phyloP scores from a whole-genome alignment of 64 coral and sea anemone genomes.

The Montipora capricornis region DNA sequence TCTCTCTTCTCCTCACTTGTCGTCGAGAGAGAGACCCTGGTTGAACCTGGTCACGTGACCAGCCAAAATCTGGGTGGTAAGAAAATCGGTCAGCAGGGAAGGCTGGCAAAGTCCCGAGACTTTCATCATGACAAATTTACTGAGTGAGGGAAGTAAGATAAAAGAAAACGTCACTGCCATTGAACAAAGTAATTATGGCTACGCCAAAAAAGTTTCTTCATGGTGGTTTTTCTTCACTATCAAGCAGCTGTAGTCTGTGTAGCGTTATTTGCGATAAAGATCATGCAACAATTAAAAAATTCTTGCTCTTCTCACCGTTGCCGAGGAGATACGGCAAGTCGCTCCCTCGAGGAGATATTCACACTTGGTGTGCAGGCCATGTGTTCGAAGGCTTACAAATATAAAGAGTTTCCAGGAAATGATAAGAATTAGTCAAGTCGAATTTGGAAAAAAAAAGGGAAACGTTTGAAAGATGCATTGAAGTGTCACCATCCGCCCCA shows the following conservation, averaged over 20 bases:
- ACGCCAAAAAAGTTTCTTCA: not conserved
- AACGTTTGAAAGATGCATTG: not conserved
- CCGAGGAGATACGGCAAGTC: not conserved
- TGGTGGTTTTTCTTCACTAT: not conserved
- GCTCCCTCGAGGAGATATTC: not conserved
- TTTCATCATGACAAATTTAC: too few species aligned
- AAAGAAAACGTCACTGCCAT: not conserved
- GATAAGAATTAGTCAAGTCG: not conserved
- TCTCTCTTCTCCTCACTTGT: too few species aligned
- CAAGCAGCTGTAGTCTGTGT: not conserved
- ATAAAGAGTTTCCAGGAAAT: not conserved
- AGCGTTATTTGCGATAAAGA: not conserved
- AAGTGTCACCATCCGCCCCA: not conserved
- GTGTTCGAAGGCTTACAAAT: not conserved
- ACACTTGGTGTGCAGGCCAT: not conserved
- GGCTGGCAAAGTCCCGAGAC: too few species aligned
- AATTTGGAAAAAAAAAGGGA: not conserved
- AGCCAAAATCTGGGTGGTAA: too few species aligned
- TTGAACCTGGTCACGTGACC: too few species aligned
- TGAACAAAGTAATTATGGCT: too few species aligned
- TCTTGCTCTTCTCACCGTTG: not conserved
- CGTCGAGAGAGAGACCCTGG: too few species aligned
- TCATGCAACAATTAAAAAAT: not conserved
- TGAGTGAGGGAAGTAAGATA: not conserved
- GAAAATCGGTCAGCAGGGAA: too few species aligned